A percentile compares a stretch with the other conserved stretches of the same genome.
Evolutionary conservation across 1,140 invertebrate genomes (phyloP).

Genomic region (Hyles vespertilio): DNA sequence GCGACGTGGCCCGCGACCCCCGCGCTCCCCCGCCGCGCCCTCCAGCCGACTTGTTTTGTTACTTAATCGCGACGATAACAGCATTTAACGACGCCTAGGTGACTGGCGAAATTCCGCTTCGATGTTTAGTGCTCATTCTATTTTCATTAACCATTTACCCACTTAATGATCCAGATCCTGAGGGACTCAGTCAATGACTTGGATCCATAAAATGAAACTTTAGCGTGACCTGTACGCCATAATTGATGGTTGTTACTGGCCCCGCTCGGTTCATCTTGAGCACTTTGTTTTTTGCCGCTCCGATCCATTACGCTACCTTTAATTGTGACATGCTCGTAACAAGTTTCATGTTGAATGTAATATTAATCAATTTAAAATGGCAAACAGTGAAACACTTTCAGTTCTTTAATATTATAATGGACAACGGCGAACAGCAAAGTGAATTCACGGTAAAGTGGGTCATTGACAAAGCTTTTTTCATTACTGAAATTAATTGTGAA

Average conservation of each 20-base stretch:
- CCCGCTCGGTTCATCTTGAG: conserved; percentile 8
- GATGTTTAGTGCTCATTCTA: conserved; percentile 74
- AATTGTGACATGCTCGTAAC: conserved; percentile 1
- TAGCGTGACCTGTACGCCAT: conserved; percentile 54
- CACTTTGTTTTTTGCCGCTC: conserved; percentile 1
- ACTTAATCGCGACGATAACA: conserved; percentile 73
- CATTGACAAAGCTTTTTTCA: conserved; percentile 1
- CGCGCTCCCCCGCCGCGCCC: conserved; percentile 25
- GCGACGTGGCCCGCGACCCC: conserved; percentile 39
- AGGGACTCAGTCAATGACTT: conserved; percentile 65
- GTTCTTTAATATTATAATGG: conserved; percentile 15
- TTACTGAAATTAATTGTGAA: no score
- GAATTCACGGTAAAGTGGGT: conserved; percentile 4
- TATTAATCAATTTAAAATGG: conserved; percentile 16
- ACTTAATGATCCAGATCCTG: conserved; percentile 72
- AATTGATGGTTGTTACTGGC: conserved; percentile 29
- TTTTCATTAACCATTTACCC: conserved; percentile 74
- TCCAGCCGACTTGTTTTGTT: conserved; percentile 66
- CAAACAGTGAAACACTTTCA: conserved; percentile 12
- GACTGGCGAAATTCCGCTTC: conserved; percentile 71
- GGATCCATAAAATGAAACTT: conserved; percentile 64
- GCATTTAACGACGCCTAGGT: conserved; percentile 73
- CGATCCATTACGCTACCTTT: background rate
- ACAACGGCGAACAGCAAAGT: conserved; percentile 4
- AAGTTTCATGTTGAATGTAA: background rate